Evolutionary conservation across 2,888 invertebrate genomes (phyloP).

Genomic region (Abscondita cerata): DNA sequence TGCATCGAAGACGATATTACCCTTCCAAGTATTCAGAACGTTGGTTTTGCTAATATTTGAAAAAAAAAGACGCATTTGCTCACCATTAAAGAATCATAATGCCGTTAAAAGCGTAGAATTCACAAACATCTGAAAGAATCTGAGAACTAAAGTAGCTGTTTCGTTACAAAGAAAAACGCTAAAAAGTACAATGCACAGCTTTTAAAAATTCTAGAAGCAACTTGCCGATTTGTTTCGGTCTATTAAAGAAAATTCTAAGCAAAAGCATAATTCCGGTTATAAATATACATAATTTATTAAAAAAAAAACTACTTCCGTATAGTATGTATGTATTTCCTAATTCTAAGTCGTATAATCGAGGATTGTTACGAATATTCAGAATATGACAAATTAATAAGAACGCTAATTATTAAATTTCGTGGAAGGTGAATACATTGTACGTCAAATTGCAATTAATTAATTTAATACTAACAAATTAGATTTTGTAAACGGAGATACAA

Average conservation of each 20-base stretch:
- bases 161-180: background rate
- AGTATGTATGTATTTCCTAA: too few species aligned
- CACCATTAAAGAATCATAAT: too few species aligned
- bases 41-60: background rate
- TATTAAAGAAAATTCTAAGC: slow-evolving; percentile 14
- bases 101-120: too few species aligned
- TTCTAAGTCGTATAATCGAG: too few species aligned
- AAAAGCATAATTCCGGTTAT: slow-evolving; percentile 3
- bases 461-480: too few species aligned
- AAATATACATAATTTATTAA: slow-evolving; percentile 1
- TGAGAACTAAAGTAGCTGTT: background rate
- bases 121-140: too few species aligned
- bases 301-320: too few species aligned
- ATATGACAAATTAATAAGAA: too few species aligned
- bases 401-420: background rate
- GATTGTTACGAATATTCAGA: too few species aligned
- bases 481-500: background rate
- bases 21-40: slow-evolving; percentile 14
- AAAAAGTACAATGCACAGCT: slow-evolving; percentile 24
- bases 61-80: too few species aligned
- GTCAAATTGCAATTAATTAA: too few species aligned
- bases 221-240: slow-evolving; percentile 21
- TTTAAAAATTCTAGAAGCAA: slow-evolving; percentile 21
- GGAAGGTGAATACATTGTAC: too few species aligned
- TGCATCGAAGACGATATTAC: slow-evolving; percentile 30